Evolutionary conservation across 1,140 invertebrate genomes (phyloP), one percentile per base, ranked within the genome.

Genomic region (Sipha flava): DNA sequence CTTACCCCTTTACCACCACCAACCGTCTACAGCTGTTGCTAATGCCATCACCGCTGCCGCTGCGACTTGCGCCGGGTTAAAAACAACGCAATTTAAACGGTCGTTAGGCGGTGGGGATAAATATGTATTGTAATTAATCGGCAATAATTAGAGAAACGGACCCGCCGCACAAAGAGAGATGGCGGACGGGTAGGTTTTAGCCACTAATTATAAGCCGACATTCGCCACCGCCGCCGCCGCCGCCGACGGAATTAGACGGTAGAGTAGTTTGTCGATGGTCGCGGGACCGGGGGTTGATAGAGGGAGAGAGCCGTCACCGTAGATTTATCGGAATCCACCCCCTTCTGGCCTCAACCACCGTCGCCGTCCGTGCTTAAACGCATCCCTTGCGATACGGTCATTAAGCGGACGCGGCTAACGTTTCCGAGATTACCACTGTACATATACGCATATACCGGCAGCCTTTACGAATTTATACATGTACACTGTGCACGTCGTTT

Each of bases 331-430:
- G 37, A 31, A 31, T 26, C 4, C 1, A 16, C 18, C n/a, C 21
- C 12, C 26, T 14, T 23, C 62, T 37, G n/a, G 59, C 18, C 9
- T 0, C 4, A 31, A 21, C 26, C 31, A n/a, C 23, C 52, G 23
- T 62, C 14, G 34, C 10, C 47, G 47, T 31, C 59, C 18, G 43
- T 54, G 29, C 70, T 54, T 37, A 73, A 68, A 75, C n/a, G 23
- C 45, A 43, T 75, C 72, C 72, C 72, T 57, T 29, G 45, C 45
- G 70, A 54, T 75, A 40, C 72, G 72, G 72, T 75, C 72, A 37
- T 75, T 75, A 75, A 37, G 49, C 47, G 47, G 47, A 73, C 70
- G 70, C 34, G 31, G 34, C 47, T 26, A 18, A 31, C 31, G n/a
- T 40, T 75, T 37, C 34, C 34, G 72, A 75, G 72, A 75, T 75